These are phyloP conservation scores for Sus scrofa DNA, from an alignment of 2,113 vertebrate species.

Conservation along the genomic window T2T-Sscrofa CM000819.6:33893001-33893500, in stretches of 20 bases:
- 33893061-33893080: not conserved
- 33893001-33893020: no score
- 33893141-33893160: slow-evolving; percentile 29
- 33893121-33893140: slow-evolving; percentile 5
- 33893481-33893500: not conserved
- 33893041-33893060: no score
- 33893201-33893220: not conserved
- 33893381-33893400: not conserved
- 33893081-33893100: not conserved
- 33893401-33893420: not conserved
- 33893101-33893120: not conserved
- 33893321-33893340: not conserved
- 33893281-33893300: not conserved
- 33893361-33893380: not conserved
- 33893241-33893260: not conserved
- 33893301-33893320: not conserved
- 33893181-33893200: not conserved
- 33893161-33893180: not conserved
- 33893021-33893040: no score
- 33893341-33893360: not conserved
- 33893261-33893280: not conserved
- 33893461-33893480: not conserved
- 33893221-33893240: not conserved
- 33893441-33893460: not conserved
- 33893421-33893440: not conserved